phyloP scores from a whole-genome alignment of 2,888 invertebrate genomes.

The Andricus curvator region DNA sequence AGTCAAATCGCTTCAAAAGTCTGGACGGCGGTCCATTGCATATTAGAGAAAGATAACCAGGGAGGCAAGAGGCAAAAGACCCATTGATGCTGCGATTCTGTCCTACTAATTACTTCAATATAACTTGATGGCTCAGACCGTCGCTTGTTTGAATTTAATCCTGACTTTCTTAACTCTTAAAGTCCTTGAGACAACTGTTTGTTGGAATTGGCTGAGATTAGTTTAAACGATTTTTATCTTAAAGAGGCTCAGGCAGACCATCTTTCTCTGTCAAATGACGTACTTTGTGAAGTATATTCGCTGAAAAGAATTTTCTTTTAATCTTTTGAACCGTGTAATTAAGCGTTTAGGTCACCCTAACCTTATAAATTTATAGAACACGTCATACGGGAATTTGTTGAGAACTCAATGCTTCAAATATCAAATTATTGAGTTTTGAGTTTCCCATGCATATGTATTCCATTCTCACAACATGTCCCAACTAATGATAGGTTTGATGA shows the following conservation, averaged over 20 bases:
- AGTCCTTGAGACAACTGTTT: not conserved
- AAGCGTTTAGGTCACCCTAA: no score
- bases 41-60: not conserved
- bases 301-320: not conserved
- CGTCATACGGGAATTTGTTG: no score
- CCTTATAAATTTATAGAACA: no score
- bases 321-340: not conserved
- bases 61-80: not conserved
- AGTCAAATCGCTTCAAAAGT: conserved; percentile 48
- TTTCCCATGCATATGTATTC: no score
- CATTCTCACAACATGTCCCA: no score
- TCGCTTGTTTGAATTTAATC: not conserved
- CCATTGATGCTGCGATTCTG: not conserved
- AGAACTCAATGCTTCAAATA: no score
- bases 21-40: not conserved
- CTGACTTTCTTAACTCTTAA: not conserved
- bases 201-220: not conserved
- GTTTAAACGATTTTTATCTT: not conserved
- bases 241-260: not conserved
- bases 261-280: no score
- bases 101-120: conserved; percentile 11
- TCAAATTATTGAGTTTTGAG: no score
- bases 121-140: not conserved
- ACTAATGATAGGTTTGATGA: no score
- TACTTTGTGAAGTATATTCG: not conserved